Conservation (phyloP, 2,888 invertebrate genomes). For the Limenitis camilla region DNA sequence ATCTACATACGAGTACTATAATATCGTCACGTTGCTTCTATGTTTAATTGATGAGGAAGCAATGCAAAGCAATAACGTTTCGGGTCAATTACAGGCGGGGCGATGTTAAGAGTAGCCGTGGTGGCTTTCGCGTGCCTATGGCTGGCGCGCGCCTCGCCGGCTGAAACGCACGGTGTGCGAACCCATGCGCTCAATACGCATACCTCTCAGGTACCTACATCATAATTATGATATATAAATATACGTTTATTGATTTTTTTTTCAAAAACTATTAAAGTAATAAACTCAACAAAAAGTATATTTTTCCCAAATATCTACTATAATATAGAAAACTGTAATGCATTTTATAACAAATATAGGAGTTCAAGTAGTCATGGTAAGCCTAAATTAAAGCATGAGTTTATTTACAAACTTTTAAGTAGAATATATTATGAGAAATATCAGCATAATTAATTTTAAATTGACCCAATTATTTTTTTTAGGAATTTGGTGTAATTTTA, state of each 20-base stretch:
- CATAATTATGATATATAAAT: neutral
- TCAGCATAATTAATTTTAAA: neutral
- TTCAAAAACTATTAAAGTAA: neutral
- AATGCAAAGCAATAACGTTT: neutral
- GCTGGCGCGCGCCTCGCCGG: conserved; percentile 64
- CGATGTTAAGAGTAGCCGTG: conserved; percentile 65
- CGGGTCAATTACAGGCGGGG: conserved; percentile 43
- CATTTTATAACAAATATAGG: too few species aligned
- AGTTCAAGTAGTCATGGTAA: too few species aligned
- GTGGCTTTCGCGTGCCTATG: conserved; percentile 68
- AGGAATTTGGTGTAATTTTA: conserved; percentile 57
- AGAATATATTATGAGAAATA: too few species aligned
- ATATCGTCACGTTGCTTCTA: too few species aligned
- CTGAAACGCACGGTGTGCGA: conserved; percentile 48
- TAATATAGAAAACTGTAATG: too few species aligned
- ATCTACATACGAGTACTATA: too few species aligned
- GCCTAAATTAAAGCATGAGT: too few species aligned
- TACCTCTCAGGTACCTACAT: conserved; percentile 47
- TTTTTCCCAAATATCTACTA: too few species aligned
- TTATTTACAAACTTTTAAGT: too few species aligned
- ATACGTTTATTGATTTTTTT: neutral
- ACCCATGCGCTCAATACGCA: conserved; percentile 46
- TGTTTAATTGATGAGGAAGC: too few species aligned
- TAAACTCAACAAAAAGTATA: too few species aligned
- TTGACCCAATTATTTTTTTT: conserved; percentile 26